Percentiles rank a stretch among this genome's conserved stretches.
phyloP scores from a whole-genome alignment of 2,888 invertebrate species.

The Himalopsyche tibetana region DNA sequence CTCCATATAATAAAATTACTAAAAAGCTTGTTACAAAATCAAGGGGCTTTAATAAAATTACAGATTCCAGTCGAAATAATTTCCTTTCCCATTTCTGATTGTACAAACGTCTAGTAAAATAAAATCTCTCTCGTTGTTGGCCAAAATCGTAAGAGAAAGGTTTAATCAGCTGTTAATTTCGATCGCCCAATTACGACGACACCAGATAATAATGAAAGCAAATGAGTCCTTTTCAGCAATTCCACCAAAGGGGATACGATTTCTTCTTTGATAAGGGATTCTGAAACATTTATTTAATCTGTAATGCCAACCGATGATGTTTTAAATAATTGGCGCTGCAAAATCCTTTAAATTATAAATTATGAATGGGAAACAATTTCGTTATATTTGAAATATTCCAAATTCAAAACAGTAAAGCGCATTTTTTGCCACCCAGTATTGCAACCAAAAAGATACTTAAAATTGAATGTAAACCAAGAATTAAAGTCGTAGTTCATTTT shows the following conservation, averaged over 20 bases:
- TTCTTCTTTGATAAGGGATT: constrained; percentile 26
- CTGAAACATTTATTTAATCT: constrained; percentile 23
- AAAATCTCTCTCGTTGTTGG: constrained; percentile 29
- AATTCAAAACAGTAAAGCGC: too few relatives aligned
- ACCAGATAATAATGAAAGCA: constrained; percentile 34
- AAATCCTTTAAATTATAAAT: neutral
- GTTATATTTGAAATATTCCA: too few relatives aligned
- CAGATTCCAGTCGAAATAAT: constrained; percentile 8
- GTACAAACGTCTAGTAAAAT: constrained; percentile 1
- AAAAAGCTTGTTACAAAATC: neutral
- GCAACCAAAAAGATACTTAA: too few relatives aligned
- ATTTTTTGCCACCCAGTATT: too few relatives aligned
- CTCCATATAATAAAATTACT: neutral
- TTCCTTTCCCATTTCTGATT: constrained; percentile 19
- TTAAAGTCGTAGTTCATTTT: too few relatives aligned
- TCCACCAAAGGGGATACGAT: constrained; percentile 22
- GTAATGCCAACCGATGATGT: constrained; percentile 22
- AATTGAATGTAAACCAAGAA: too few relatives aligned
- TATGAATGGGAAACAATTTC: too few relatives aligned
- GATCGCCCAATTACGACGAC: constrained; percentile 26
- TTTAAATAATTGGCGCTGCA: neutral
- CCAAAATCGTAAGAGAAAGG: neutral
- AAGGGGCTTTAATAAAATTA: neutral
- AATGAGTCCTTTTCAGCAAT: constrained; percentile 31
- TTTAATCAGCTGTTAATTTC: constrained; percentile 34